A percentile compares a stretch with the other conserved stretches of the same genome.
phyloP scores from a whole-genome alignment of 1,140 invertebrate species.

The Psix sp. region DNA sequence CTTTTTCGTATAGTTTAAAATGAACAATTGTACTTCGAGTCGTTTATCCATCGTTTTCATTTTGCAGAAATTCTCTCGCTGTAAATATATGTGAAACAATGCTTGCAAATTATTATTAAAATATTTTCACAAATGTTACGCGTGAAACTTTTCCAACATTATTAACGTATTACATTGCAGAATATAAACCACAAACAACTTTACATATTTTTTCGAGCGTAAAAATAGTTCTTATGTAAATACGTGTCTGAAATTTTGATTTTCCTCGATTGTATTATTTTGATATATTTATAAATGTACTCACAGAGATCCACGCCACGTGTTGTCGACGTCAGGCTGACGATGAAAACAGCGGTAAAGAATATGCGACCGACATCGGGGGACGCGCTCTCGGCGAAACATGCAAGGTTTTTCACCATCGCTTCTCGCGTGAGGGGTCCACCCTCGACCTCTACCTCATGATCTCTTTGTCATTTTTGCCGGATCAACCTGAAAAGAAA shows the following conservation, averaged over 20 bases:
- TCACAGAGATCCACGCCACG: constrained; percentile 73
- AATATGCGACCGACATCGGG: constrained; percentile 66
- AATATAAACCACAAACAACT: too few species aligned
- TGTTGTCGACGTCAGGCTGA: constrained; percentile 57
- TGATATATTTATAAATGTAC: constrained; percentile 57
- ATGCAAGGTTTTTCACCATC: constrained; percentile 71
- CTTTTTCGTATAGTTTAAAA: too few species aligned
- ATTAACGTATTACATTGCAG: too few species aligned
- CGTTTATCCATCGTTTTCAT: too few species aligned
- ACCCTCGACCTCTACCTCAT: constrained; percentile 71
- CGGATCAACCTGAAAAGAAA: constrained; percentile 68
- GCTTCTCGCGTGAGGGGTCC: constrained; percentile 69
- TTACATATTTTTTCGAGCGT: not conserved
- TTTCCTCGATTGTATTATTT: constrained; percentile 21
- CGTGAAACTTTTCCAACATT: too few species aligned
- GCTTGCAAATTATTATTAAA: too few species aligned
- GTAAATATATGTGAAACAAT: too few species aligned
- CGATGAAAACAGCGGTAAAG: constrained; percentile 62
- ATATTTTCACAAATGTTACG: too few species aligned
- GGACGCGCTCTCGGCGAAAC: constrained; percentile 67
- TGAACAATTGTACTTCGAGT: too few species aligned
- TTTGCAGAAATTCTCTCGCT: too few species aligned
- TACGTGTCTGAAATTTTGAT: not conserved
- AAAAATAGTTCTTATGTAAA: constrained; percentile 1
- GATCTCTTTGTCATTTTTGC: constrained; percentile 69